A percentile compares a stretch with the other conserved stretches of the same genome.
Conservation (phyloP, 2,797 vertebrate genomes). For the Champsocephalus esox region DNA sequence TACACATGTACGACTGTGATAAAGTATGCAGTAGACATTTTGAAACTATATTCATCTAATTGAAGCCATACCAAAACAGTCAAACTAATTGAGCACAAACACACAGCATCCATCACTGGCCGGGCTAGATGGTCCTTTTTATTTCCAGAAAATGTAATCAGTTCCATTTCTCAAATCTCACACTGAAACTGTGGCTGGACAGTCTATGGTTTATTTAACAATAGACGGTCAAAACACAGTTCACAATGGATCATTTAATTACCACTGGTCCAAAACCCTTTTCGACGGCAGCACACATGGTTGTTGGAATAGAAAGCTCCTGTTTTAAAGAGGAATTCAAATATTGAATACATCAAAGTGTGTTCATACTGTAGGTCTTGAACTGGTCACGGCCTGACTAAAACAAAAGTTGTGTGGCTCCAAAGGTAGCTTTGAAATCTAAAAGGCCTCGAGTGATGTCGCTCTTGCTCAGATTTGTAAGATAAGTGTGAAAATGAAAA, state of each 20-base stretch:
- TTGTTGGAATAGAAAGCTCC: background rate
- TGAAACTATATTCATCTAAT: slow-evolving; percentile 40
- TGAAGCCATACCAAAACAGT: slow-evolving; percentile 18
- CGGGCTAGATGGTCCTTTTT: slow-evolving; percentile 26
- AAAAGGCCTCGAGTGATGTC: background rate
- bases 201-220: slow-evolving; percentile 27
- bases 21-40: background rate
- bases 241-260: slow-evolving; percentile 13
- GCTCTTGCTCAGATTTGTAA: too few relatives aligned
- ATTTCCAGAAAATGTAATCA: slow-evolving; percentile 19
- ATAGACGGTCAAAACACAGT: slow-evolving; percentile 4
- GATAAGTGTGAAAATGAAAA: background rate
- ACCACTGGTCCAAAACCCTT: slow-evolving; percentile 1
- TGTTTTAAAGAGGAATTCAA: background rate
- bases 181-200: slow-evolving; percentile 4
- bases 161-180: slow-evolving; percentile 25
- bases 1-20: slow-evolving; percentile 16
- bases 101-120: slow-evolving; percentile 33
- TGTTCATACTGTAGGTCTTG: background rate
- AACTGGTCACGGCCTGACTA: background rate
- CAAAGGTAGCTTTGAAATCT: background rate
- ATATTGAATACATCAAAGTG: background rate
- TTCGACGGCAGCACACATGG: background rate
- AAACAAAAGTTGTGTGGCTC: background rate
- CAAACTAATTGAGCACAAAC: slow-evolving; percentile 37